Evolutionary conservation across 2,888 invertebrate genomes (phyloP).

Genomic region (Endomychus coccineus): DNA sequence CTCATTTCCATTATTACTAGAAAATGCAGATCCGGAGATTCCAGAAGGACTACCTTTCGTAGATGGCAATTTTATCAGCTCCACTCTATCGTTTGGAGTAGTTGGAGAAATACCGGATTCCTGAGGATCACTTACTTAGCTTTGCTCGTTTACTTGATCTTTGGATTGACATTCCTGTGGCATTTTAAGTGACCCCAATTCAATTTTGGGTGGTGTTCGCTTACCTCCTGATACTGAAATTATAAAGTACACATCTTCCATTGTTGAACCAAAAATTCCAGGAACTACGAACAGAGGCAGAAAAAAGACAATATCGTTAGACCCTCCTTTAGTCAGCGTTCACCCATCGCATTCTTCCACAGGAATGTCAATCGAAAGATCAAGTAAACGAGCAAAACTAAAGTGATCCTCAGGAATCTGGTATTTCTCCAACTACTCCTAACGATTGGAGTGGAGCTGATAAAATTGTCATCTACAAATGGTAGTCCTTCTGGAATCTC

Average conservation of each 20-base stretch:
- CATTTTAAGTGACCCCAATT: slow-evolving; percentile 68
- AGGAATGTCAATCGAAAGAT: slow-evolving; percentile 48
- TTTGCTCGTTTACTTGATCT: too few relatives aligned
- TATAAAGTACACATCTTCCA: slow-evolving; percentile 81
- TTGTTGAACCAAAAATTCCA: slow-evolving; percentile 78
- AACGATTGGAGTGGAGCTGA: slow-evolving; percentile 83
- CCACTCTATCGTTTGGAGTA: slow-evolving; percentile 60
- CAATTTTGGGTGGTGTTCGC: slow-evolving; percentile 74
- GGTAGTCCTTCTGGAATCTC: slow-evolving; percentile 40
- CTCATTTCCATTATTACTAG: slow-evolving; percentile 33
- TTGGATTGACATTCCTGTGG: too few relatives aligned
- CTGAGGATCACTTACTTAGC: too few relatives aligned
- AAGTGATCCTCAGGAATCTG: slow-evolving; percentile 30
- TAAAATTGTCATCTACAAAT: slow-evolving; percentile 65
- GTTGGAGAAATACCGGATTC: slow-evolving; percentile 29
- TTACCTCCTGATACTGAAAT: slow-evolving; percentile 85
- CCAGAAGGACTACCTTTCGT: slow-evolving; percentile 47
- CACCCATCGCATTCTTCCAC: slow-evolving; percentile 47
- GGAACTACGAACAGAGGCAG: slow-evolving; percentile 78
- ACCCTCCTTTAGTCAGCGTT: slow-evolving; percentile 60
- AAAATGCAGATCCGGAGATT: slow-evolving; percentile 29
- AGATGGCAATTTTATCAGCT: slow-evolving; percentile 73
- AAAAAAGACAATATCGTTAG: slow-evolving; percentile 82
- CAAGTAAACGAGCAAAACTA: slow-evolving; percentile 41
- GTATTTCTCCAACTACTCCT: too few relatives aligned